Base-by-base conservation (phyloP, 2,888 invertebrate species). In the Tanytarsus gracilentus region DNA sequence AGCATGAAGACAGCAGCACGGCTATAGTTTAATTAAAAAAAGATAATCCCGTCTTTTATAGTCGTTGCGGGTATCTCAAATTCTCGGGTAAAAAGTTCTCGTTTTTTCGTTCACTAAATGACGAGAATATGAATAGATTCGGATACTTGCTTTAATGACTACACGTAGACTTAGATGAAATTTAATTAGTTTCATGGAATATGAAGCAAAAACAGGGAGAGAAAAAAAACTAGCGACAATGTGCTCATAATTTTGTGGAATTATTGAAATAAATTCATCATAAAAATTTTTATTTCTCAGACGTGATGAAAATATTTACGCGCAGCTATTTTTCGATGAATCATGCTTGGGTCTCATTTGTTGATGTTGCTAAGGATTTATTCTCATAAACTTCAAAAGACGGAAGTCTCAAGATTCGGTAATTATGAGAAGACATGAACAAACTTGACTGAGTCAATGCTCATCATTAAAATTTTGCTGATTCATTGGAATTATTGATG, bases 21-120 rank as follows among this genome's bases (percentile, higher is more conserved):
- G 18, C 44, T 29, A 26, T 58, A 58, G 29, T 58, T 58, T 58
- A 58, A 58, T 58, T 58, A 58, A 58, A 53, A n/a, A 58, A 58
- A 48, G 58, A 58, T 58, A 58, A 58, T 58, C 58, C 58, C 18
- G 44, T 44, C 48, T 40, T 58, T 55, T 48, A 48, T 58, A 26
- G 58, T 48, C 30, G 44, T 44, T 44, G 44, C 44, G 44, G 44
- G 44, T 44, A 44, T 18, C n/a, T n/a, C n/a, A n/a, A n/a, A n/a
- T n/a, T n/a, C n/a, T n/a, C n/a, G n/a, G n/a, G n/a, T 8, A 18
- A 48, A 48, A 58, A 48, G 9, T 51, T 18, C 27, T 49, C 23
- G 39, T 55, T 9, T 14, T 39, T 21, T 7, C 40, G 21, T 18
- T 26, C 40, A 29, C 29, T 30, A 48, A 26, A 52, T 52, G 52